Conservation (phyloP, 2,113 vertebrate genomes). For the Leucopsar rothschildi region DNA sequence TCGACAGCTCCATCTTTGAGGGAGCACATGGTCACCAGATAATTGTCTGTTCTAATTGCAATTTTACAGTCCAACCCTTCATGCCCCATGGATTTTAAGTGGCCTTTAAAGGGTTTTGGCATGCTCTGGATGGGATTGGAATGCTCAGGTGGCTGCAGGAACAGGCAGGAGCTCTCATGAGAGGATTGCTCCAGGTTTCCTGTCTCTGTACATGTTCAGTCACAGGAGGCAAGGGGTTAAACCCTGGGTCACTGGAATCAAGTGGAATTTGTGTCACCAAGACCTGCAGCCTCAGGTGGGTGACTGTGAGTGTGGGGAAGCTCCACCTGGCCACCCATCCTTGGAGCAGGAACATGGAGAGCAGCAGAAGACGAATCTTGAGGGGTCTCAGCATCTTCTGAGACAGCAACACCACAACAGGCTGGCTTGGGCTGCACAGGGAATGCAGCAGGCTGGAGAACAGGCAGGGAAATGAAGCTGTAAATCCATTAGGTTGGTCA, state of each 20-base stretch:
- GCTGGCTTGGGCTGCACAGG: neutral
- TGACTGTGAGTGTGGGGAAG: neutral
- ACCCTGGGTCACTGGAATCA: neutral
- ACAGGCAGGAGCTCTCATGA: neutral
- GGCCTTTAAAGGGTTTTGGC: neutral
- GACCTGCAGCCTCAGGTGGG: neutral
- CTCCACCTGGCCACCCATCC: neutral
- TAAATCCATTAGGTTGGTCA: neutral
- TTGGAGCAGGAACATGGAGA: neutral
- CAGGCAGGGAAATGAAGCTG: neutral
- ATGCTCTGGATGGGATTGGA: neutral
- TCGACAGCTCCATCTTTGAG: neutral
- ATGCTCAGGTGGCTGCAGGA: neutral
- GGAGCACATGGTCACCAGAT: neutral
- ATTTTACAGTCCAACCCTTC: neutral
- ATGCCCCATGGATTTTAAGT: neutral
- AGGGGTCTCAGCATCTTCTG: neutral
- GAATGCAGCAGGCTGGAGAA: neutral
- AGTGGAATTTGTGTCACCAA: neutral
- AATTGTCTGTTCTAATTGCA: neutral
- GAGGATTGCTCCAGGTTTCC: neutral
- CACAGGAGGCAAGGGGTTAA: neutral
- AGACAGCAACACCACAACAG: neutral
- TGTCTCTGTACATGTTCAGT: neutral
- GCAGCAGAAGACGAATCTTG: neutral